Evolutionary conservation across 1,140 invertebrate genomes (phyloP).

Genomic region (Sinella curviseta): DNA sequence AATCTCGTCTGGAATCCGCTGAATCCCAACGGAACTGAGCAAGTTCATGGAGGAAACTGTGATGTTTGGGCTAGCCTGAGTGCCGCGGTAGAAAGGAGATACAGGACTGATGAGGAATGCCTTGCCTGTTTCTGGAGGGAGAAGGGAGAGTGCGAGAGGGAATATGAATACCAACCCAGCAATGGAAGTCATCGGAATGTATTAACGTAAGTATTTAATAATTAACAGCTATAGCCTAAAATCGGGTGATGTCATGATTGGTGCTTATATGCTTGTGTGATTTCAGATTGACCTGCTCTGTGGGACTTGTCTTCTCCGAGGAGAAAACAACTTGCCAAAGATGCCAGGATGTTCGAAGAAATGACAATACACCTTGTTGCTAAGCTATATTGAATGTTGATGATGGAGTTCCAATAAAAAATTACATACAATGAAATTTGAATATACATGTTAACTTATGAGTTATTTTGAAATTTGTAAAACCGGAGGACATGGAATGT

Average conservation of each 20-base stretch:
- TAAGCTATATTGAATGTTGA: no score
- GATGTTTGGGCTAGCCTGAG: neutral
- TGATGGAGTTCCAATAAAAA: no score
- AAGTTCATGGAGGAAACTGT: constrained; percentile 13
- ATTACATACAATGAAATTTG: no score
- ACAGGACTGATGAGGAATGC: neutral
- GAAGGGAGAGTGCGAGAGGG: neutral
- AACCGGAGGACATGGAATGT: no score
- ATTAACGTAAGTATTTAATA: neutral
- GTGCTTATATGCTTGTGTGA: no score
- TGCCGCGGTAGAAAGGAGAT: neutral
- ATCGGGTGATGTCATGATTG: no score
- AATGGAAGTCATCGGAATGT: neutral
- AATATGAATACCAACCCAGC: neutral
- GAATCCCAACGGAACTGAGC: neutral
- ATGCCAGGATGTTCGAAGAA: neutral
- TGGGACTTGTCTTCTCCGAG: neutral
- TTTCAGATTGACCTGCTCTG: neutral
- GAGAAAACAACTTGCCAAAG: constrained; percentile 2
- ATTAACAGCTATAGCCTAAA: no score
- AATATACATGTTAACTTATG: no score
- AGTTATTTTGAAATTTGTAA: no score
- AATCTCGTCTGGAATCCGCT: neutral
- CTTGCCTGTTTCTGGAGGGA: constrained; percentile 2
- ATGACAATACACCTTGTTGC: no score